Conservation (phyloP, 2,888 invertebrate species). For the Diplolepis rosae region DNA sequence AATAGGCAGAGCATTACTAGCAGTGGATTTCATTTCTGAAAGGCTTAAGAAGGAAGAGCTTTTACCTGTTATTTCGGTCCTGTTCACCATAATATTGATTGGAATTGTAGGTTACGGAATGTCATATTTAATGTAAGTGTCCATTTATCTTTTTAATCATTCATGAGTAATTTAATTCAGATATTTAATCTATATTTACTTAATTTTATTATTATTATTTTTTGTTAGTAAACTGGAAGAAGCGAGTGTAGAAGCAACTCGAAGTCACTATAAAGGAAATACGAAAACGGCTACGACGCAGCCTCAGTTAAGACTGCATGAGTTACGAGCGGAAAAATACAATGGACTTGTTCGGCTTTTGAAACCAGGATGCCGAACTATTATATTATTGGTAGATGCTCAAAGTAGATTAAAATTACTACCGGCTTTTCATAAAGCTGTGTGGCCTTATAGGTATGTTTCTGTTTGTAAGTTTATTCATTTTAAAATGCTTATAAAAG, state of each 20-base stretch:
- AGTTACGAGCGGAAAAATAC: constrained; percentile 94
- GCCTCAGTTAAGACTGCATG: constrained; percentile 89
- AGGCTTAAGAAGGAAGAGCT: constrained; percentile 86
- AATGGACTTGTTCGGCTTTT: constrained; percentile 93
- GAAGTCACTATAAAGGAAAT: constrained; percentile 74
- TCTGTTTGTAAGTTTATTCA: not conserved
- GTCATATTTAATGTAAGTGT: constrained; percentile 84
- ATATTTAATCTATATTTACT: not conserved
- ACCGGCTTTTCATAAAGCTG: constrained; percentile 92
- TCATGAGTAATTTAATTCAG: not conserved
- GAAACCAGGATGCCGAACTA: constrained; percentile 96
- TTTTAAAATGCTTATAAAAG: not conserved
- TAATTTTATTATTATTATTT: constrained; percentile 2
- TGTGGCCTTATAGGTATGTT: constrained; percentile 95
- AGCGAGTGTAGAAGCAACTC: constrained; percentile 76
- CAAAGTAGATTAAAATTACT: constrained; percentile 90
- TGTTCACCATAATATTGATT: constrained; percentile 86
- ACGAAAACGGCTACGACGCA: constrained; percentile 70
- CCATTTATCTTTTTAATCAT: constrained; percentile 5
- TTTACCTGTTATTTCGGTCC: constrained; percentile 84
- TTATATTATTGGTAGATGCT: constrained; percentile 91
- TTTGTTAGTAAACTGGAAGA: constrained; percentile 77
- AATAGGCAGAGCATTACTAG: constrained; percentile 79
- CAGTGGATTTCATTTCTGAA: constrained; percentile 82
- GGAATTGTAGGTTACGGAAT: constrained; percentile 88